Conservation (phyloP, 2,888 invertebrate genomes). For the Lepas anatifera region DNA sequence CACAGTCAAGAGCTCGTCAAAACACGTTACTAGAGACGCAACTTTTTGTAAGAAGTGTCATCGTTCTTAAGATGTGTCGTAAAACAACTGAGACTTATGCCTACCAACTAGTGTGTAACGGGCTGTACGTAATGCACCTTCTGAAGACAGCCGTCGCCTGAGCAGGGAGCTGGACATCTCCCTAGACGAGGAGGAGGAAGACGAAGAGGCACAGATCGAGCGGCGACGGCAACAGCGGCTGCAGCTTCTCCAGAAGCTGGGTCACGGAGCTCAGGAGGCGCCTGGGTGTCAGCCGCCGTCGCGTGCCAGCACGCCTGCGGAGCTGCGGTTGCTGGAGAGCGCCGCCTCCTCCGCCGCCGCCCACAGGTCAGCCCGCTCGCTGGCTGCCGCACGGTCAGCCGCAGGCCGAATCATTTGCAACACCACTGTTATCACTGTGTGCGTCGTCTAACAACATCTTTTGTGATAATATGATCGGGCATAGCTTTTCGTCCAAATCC, state of each 20-base stretch:
- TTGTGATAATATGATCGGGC: too few relatives aligned
- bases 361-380: slow-evolving; percentile 8
- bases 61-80: too few relatives aligned
- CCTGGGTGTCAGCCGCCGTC: not conserved
- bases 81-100: too few relatives aligned
- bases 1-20: too few relatives aligned
- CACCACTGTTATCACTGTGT: too few relatives aligned
- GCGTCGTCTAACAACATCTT: too few relatives aligned
- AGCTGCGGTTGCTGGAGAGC: not conserved
- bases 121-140: too few relatives aligned
- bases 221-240: slow-evolving; percentile 73
- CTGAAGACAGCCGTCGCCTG: too few relatives aligned
- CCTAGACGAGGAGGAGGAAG: slow-evolving; percentile 49
- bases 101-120: too few relatives aligned
- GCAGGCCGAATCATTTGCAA: not conserved
- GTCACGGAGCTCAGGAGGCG: not conserved
- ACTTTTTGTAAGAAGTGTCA: too few relatives aligned
- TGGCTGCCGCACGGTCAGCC: slow-evolving; percentile 14
- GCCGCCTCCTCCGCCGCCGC: not conserved
- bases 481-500: too few relatives aligned
- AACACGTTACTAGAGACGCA: too few relatives aligned
- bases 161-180: not conserved
- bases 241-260: slow-evolving; percentile 62
- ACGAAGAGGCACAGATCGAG: slow-evolving; percentile 87
- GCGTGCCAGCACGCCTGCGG: not conserved